phyloP scores from a whole-genome alignment of 1,140 invertebrate species.

The Scaptomyza graminum region DNA sequence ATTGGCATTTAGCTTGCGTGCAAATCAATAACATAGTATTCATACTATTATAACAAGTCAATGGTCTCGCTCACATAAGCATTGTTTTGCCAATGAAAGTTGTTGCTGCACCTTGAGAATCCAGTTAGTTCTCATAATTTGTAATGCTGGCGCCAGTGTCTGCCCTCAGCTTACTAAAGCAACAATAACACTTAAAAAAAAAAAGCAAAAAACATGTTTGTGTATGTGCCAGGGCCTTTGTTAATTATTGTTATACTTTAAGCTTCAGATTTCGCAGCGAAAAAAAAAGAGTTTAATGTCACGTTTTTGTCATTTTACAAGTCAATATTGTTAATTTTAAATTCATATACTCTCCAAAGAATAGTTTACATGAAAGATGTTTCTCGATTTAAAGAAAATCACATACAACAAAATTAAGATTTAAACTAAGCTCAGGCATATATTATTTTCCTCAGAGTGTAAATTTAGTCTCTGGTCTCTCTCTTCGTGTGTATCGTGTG shows the following conservation, averaged over 20 bases:
- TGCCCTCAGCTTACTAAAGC: constrained; percentile 17
- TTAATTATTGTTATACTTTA: no score
- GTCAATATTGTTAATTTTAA: no score
- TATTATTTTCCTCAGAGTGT: background rate
- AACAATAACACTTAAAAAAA: background rate
- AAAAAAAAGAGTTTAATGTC: background rate
- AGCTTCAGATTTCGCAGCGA: background rate
- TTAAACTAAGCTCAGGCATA: no score
- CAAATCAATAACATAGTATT: constrained; percentile 34
- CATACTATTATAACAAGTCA: constrained; percentile 8
- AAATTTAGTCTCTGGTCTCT: background rate
- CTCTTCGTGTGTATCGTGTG: background rate
- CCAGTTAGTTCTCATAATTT: constrained; percentile 10
- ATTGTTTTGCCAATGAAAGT: constrained; percentile 22
- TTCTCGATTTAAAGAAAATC: no score
- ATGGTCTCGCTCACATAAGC: constrained; percentile 10
- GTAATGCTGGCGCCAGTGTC: constrained; percentile 26
- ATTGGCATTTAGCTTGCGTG: constrained; percentile 32
- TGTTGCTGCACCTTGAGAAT: constrained; percentile 24
- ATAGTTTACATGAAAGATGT: no score
- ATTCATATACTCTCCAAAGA: no score
- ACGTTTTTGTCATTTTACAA: no score
- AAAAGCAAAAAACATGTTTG: no score
- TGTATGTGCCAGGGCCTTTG: no score
- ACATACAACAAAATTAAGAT: no score